These are phyloP conservation scores for Cephus nigrinus DNA, from an alignment of 2,888 invertebrate species.

Conservation along the genomic window DNA sequence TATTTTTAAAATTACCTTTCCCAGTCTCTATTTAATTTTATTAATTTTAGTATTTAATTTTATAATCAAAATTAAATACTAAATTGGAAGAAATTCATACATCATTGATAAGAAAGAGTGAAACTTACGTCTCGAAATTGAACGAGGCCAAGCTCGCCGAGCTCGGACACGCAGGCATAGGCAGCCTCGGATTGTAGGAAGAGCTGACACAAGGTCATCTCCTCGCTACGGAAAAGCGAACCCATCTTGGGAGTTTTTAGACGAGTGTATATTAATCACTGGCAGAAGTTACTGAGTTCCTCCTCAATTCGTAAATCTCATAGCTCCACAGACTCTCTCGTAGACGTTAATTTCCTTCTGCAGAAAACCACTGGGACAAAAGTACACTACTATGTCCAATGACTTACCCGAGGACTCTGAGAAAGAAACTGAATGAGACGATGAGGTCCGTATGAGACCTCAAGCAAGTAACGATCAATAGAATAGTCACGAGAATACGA, in stretches of 20 bases:
- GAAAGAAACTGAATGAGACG: too few relatives aligned
- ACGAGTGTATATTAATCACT: too few relatives aligned
- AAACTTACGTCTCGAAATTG: constrained; percentile 94
- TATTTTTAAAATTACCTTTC: background rate
- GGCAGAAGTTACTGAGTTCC: too few relatives aligned
- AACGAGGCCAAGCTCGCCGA: constrained; percentile 96
- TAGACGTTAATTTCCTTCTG: too few relatives aligned
- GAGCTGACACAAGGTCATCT: constrained; percentile 98
- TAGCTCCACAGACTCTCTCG: too few relatives aligned
- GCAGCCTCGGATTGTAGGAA: constrained; percentile 99
- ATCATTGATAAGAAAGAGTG: background rate
- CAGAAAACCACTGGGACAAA: too few relatives aligned
- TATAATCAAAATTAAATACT: background rate
- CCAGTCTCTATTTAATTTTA: background rate
- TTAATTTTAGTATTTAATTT: background rate
- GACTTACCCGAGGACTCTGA: too few relatives aligned
- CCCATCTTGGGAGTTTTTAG: constrained; percentile 72
- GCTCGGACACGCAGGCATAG: constrained; percentile 96
- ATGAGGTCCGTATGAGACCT: background rate
- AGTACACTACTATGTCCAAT: too few relatives aligned
- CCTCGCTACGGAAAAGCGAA: constrained; percentile 95
- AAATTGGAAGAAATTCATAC: background rate
- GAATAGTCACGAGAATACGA: constrained; percentile 33
- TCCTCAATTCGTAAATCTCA: too few relatives aligned
- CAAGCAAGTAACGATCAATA: constrained; percentile 29